Evolutionary conservation across 2,888 invertebrate species (phyloP).

Genomic region (Sympetrum striolatum): DNA sequence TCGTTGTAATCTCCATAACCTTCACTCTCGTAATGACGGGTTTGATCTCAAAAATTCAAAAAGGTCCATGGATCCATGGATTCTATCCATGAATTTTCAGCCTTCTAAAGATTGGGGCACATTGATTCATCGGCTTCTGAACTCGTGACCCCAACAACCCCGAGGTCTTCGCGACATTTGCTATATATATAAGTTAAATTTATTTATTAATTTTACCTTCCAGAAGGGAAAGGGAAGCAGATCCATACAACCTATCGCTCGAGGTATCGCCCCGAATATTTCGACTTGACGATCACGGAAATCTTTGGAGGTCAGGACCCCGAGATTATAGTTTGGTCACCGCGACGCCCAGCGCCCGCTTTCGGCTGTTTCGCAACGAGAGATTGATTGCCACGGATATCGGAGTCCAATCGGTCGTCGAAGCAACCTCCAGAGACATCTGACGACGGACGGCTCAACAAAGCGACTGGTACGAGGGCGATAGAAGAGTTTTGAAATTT

Average conservation of each 20-base stretch:
- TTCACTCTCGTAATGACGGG: no score
- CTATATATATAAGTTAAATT: no score
- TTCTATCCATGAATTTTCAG: no score
- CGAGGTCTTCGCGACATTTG: not conserved
- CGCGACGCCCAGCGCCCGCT: not conserved
- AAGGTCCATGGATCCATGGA: no score
- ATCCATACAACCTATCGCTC: not conserved
- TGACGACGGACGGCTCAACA: not conserved
- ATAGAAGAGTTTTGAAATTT: not conserved
- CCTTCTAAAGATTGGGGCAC: not conserved
- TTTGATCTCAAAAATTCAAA: no score
- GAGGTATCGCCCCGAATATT: not conserved
- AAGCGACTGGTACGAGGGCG: not conserved
- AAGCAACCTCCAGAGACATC: not conserved
- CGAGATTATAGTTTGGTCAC: not conserved
- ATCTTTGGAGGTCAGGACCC: conserved; percentile 2
- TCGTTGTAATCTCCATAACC: not conserved
- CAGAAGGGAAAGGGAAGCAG: not conserved
- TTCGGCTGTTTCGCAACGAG: not conserved
- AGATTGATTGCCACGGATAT: not conserved
- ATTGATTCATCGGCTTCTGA: not conserved
- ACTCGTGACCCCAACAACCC: not conserved
- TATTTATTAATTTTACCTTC: no score
- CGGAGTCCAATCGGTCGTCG: not conserved
- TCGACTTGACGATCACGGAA: not conserved